Evolutionary conservation across 2,797 vertebrate species (phyloP), one percentile per base, ranked within the genome.

Genomic region (Molossus alvarezi): DNA sequence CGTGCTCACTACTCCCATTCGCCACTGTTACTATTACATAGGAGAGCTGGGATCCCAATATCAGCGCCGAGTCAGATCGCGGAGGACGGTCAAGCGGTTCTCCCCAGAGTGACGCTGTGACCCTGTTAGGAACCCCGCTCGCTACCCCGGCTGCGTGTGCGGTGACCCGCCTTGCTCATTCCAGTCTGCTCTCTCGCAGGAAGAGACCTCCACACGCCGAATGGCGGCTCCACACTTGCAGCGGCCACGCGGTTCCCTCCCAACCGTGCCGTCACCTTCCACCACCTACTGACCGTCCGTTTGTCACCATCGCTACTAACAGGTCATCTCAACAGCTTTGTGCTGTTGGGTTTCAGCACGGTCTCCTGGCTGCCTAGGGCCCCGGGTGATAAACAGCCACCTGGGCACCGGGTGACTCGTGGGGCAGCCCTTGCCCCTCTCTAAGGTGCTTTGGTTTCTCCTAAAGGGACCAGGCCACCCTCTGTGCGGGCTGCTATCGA

Each of bases 261-360:
- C 41, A 45, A 45, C 41, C 41, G 41, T 45, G 41, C 41, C 3
- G 96, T 94, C 41, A 51, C 96, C 96, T 95, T 93, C 98, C 94
- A 20, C 71, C 69, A 95, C 98, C 94, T 95, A 95, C 93, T 92
- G 84, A 89, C 97, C 98, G 98, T 95, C 94, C 92, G 96, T 95
- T 89, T 93, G 97, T 97, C 85, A 65, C 96, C 97, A 97, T 95
- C 81, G 90, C 90, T 89, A 97, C 93, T 96, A 97, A 98, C 92
- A 95, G 72, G 92, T 93, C 84, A 95, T 95, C 97, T 97, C 97
- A 95, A 97, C 37, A 58, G 96, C 76, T 96, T 65, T 69, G 75
- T 83, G 72, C 79, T 41, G 37, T 41, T 98, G 96, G 96, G 79
- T 96, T 96, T 95, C 97, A 92, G 91, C 51, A 88, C 23, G 7